These are phyloP conservation scores for Odocoileus virginianus DNA, from an alignment of 2,113 vertebrate genomes.

Conservation along the genomic window DNA sequence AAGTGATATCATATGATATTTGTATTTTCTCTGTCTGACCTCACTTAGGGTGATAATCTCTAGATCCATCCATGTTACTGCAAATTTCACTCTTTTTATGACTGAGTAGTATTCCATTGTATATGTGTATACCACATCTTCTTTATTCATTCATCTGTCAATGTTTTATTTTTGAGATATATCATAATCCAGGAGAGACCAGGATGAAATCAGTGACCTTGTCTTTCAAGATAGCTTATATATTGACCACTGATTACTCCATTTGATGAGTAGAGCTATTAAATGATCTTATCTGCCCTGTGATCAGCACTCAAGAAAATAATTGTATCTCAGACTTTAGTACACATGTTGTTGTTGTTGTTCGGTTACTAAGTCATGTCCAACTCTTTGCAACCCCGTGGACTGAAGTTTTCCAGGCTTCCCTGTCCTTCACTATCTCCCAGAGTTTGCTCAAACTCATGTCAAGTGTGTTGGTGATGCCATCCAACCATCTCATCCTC, in stretches of 20 bases:
- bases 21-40: not conserved
- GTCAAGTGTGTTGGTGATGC: not conserved
- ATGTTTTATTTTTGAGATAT: not conserved
- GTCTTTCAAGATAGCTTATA: not conserved
- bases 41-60: not conserved
- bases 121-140: not conserved
- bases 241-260: not conserved
- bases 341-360: not conserved
- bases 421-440: not conserved
- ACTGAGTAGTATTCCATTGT: not conserved
- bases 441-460: not conserved
- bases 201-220: not conserved
- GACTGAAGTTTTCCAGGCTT: accelerated
- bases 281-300: not conserved
- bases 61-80: not conserved
- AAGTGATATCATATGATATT: not conserved
- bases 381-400: not conserved
- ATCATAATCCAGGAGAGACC: not conserved
- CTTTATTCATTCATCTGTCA: not conserved
- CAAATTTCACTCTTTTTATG: not conserved
- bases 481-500: not conserved
- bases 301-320: not conserved
- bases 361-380: not conserved
- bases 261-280: not conserved
- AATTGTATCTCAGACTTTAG: not conserved